phyloP scores from a whole-genome alignment of 2,113 vertebrate genomes.

The Alosa alosa region DNA sequence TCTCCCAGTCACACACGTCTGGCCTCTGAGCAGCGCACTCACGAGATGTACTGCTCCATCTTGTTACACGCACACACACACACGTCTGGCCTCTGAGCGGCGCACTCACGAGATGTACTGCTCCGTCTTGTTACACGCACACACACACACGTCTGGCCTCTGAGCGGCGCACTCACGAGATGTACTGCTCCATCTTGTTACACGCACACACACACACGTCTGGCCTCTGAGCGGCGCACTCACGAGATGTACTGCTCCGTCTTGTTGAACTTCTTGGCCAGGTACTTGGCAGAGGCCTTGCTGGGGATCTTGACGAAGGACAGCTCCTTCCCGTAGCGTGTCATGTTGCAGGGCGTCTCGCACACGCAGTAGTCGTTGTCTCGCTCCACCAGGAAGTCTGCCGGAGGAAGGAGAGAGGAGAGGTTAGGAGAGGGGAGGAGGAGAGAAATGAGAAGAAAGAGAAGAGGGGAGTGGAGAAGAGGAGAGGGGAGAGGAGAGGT shows the following conservation, averaged over 20 bases:
- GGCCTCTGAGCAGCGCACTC: too few species aligned
- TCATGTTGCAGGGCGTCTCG: slow-evolving; percentile 95
- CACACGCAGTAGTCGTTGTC: slow-evolving; percentile 95
- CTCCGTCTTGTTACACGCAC: too few species aligned
- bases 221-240: slow-evolving; percentile 43
- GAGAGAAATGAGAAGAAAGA: neutral
- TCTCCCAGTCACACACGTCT: too few species aligned
- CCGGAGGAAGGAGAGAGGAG: slow-evolving; percentile 1
- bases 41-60: too few species aligned
- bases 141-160: too few species aligned
- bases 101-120: too few species aligned
- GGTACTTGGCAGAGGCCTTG: slow-evolving; percentile 96
- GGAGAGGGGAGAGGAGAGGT: neutral
- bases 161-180: too few species aligned
- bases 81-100: too few species aligned
- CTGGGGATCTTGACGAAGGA: slow-evolving; percentile 99
- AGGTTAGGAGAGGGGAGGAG: neutral
- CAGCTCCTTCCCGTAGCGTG: slow-evolving; percentile 93
- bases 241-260: slow-evolving; percentile 98
- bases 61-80: too few species aligned
- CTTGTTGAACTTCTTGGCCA: slow-evolving; percentile 99
- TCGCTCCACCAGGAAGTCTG: slow-evolving; percentile 96
- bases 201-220: too few species aligned
- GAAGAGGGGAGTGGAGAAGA: slow-evolving; percentile 19
- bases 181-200: too few species aligned